A percentile compares a stretch with the other conserved stretches of the same genome.
Conservation (phyloP, 2,888 invertebrate genomes). For the Stenodera caucasica region DNA sequence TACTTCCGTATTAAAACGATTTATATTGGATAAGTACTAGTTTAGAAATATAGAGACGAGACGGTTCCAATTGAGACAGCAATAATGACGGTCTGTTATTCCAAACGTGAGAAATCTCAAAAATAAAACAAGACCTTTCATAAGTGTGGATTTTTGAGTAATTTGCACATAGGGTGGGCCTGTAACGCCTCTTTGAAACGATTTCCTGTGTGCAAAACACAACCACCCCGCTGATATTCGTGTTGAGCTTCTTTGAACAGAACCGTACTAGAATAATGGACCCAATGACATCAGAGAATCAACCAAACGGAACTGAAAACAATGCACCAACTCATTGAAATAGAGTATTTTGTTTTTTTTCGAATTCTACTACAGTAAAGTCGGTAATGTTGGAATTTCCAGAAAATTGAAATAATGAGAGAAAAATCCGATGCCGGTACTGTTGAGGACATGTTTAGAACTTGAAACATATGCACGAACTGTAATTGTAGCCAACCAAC, state of each 20-base stretch:
- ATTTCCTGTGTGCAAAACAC: background rate
- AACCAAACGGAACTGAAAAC: too few species aligned
- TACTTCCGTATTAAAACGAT: conserved; percentile 7
- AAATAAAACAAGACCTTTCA: too few species aligned
- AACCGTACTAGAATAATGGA: background rate
- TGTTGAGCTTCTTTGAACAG: background rate
- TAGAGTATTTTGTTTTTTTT: too few species aligned
- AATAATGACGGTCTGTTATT: background rate
- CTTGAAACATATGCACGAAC: background rate
- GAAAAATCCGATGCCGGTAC: background rate
- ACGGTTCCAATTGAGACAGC: background rate
- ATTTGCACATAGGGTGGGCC: conserved; percentile 5
- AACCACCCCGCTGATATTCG: background rate
- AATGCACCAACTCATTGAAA: too few species aligned
- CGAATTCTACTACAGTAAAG: too few species aligned
- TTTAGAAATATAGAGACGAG: background rate
- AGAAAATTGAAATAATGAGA: background rate
- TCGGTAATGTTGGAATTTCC: too few species aligned
- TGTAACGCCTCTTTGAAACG: background rate
- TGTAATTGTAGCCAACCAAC: background rate
- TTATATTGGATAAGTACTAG: conserved; percentile 5
- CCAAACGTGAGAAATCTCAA: background rate
- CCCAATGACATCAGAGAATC: too few species aligned
- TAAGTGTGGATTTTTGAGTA: background rate
- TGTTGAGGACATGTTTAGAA: background rate